Conservation (phyloP, 2,113 vertebrate species). For the Paradoxurus hermaphroditus region DNA sequence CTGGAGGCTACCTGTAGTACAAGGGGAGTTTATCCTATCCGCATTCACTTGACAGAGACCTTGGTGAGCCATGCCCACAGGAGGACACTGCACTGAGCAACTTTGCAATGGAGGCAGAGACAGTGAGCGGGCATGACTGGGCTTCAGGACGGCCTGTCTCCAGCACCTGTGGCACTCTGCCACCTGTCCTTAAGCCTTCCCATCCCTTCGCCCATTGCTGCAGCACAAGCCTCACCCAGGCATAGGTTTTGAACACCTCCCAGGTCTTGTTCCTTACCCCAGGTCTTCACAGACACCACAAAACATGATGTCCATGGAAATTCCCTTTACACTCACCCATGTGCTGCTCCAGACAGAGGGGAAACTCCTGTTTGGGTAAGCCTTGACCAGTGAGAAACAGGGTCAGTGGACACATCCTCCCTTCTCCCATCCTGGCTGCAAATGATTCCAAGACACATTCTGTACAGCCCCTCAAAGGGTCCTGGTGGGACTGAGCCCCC, state of each 20-base stretch:
- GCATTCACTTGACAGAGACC: neutral
- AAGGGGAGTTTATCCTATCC: neutral
- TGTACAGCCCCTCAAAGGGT: neutral
- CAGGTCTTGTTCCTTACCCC: neutral
- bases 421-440: neutral
- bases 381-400: neutral
- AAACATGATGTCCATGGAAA: neutral
- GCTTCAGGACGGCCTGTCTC: neutral
- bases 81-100: neutral
- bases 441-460: neutral
- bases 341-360: neutral
- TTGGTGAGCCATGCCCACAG: neutral
- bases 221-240: fast-evolving
- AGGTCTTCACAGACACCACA: neutral
- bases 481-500: neutral
- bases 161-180: fast-evolving
- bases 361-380: neutral
- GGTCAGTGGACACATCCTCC: neutral
- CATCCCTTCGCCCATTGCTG: neutral
- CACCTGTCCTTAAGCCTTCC: neutral
- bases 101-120: neutral
- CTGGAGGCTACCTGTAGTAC: neutral
- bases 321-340: neutral
- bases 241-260: neutral
- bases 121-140: fast-evolving